Evolutionary conservation across 2,113 vertebrate species (phyloP), one percentile per base, ranked within the genome.

Genomic region (Tupaia chinensis): DNA sequence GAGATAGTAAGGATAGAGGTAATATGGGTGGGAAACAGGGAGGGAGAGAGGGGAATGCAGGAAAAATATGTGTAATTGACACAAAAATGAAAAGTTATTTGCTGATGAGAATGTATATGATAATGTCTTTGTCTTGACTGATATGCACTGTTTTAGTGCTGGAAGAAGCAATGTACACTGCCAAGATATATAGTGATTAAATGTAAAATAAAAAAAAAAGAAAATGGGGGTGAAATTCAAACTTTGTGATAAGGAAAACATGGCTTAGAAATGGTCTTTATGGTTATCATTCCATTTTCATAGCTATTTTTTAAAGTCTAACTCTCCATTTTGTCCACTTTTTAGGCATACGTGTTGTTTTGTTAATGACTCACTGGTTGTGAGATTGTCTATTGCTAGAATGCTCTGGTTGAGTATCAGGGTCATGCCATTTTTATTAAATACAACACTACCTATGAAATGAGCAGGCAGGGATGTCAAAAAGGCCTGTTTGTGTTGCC

Each of bases 401-500:
- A 20, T 65, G 61, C 23, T 81, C 56, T 87, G 34, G 2, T 20
- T 90, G 54, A 15, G 25, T 72, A 27, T 89, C 91, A 72, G 25
- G 68, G 25, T 72, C 56, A 70, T 70, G 44, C 34, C 77, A 10
- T 83, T 82, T 85, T 86, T 93, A 63, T 82, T 53, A 70, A 8
- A 2, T 20, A 32, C 29, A 68, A 68, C 34, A 19, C 53, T 9
- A 25, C 69, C 27, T 95, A 19, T 86, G 77, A 95, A 93, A 87
- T 87, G 70, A 90, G 93, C 69, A 90, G 77, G 63, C 29, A 78
- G 27, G 56, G 56, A 72, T 10, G 83, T 87, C 63, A 29, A 34
- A 92, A 95, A 82, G 63, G 10, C 13, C 63, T 90, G 69, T 32
- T 56, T 89, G 69, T 32, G 63, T 89, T 90, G 27, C 63, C 70